A percentile compares a stretch with the other conserved stretches of the same genome.
These are phyloP conservation scores for Girardinichthys multiradiatus DNA, from an alignment of 2,113 vertebrate species.

Conservation along the genomic window DNA sequence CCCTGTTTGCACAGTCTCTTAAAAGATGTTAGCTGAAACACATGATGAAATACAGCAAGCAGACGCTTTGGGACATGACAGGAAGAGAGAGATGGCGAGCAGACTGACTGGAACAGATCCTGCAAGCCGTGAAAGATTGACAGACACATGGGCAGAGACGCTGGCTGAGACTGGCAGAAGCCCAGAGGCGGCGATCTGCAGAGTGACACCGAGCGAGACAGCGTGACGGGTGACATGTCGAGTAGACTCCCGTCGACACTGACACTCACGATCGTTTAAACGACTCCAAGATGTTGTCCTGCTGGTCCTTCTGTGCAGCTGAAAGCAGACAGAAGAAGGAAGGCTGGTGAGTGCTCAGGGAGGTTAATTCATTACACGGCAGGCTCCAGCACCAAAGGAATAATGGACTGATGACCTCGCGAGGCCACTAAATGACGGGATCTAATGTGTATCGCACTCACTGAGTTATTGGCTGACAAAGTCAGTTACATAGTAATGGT, in stretches of 20 bases:
- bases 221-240: conserved; percentile 55
- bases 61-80: conserved; percentile 52
- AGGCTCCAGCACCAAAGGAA: conserved; percentile 18
- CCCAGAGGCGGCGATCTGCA: conserved; percentile 57
- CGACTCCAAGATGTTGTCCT: conserved; percentile 82
- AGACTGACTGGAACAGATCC: conserved; percentile 43
- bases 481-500: conserved; percentile 42
- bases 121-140: conserved; percentile 32
- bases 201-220: conserved; percentile 43
- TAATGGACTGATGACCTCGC: conserved; percentile 60
- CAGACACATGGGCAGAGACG: conserved; percentile 38
- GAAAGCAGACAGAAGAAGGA: conserved; percentile 56
- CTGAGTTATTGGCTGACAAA: conserved; percentile 71
- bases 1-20: not conserved
- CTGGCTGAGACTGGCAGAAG: conserved; percentile 57
- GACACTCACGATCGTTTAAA: conserved; percentile 88
- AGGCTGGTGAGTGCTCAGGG: conserved; percentile 36
- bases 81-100: conserved; percentile 37
- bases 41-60: conserved; percentile 32
- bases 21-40: conserved; percentile 20
- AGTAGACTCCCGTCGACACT: conserved; percentile 32
- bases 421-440: conserved; percentile 59
- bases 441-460: conserved; percentile 58
- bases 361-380: conserved; percentile 58
- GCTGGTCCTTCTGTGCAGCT: conserved; percentile 78